Percentiles rank a stretch among this genome's conserved stretches.
Conservation (phyloP, 2,888 invertebrate genomes). For the Aporophyla lueneburgensis region DNA sequence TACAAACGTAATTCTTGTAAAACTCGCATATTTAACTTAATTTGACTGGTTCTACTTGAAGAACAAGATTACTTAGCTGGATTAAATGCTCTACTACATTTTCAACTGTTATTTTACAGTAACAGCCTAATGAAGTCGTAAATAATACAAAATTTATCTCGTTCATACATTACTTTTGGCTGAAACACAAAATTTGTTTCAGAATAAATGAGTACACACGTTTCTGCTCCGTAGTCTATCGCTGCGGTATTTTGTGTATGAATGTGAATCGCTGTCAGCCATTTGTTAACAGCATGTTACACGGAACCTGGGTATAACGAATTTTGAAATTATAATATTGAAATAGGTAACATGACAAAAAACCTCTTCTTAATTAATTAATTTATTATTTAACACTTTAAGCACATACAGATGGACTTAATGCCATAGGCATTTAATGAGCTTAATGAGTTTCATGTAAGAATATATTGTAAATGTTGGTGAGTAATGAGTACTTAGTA, state of each 20-base stretch:
- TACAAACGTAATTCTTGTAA: slow-evolving; percentile 40
- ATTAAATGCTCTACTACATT: slow-evolving; percentile 19
- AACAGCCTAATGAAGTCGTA: slow-evolving; percentile 35
- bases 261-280: slow-evolving; percentile 47
- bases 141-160: slow-evolving; percentile 42
- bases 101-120: slow-evolving; percentile 7
- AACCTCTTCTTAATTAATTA: too few species aligned
- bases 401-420: too few species aligned
- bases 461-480: background rate
- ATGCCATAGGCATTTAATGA: too few species aligned
- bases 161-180: slow-evolving; percentile 20
- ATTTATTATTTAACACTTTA: too few species aligned
- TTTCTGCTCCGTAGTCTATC: slow-evolving; percentile 41
- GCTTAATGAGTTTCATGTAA: background rate
- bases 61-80: slow-evolving; percentile 9
- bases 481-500: background rate
- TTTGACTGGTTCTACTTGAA: slow-evolving; percentile 30
- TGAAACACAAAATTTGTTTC: slow-evolving; percentile 33
- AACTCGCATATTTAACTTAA: slow-evolving; percentile 36
- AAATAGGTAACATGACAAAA: background rate
- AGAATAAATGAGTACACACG: slow-evolving; percentile 40
- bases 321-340: slow-evolving; percentile 20
- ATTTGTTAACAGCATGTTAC: slow-evolving; percentile 51
- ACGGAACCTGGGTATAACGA: slow-evolving; percentile 9
- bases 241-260: slow-evolving; percentile 42